Base-by-base conservation (phyloP, 2,888 invertebrate genomes). In the Hydrotaea cyrtoneurina region DNA sequence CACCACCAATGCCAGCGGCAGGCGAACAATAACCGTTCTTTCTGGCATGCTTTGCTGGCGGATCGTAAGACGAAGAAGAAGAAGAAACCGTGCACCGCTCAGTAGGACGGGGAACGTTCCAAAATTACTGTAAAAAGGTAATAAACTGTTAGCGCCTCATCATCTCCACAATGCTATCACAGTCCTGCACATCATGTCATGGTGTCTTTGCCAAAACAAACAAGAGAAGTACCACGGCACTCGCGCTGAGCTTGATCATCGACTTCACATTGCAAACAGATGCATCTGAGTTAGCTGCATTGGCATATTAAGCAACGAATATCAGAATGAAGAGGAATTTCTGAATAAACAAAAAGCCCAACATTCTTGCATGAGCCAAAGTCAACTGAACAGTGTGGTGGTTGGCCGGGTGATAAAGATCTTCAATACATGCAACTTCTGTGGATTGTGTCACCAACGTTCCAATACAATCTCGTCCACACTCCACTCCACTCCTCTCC, bases 181-280 rank as follows among this genome's bases (percentile, higher is more conserved):
- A 1, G 2, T 7, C 53, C n/a, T n/a, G n/a, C n/a, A n/a, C n/a
- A 53, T n/a, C 53, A 53, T 31, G 31, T 31, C 43, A 43, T 43
- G 43, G 1, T 43, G 43, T 43, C 5, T 31, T 31, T 31, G 31
- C 31, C 31, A 31, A 2, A 2, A 31, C 2, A 31, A 4, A 31
- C 3, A 31, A 31, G 31, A 7, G 31, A 31, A 7, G 31, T 4
- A 31, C 3, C 31, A 31, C 7, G 2, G 43, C 43, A 43, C 10
- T 43, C 15, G 36, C 75, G 36, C 75, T n/a, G 43, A 59, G 15
- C 86, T 84, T 83, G 87, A 89, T 55, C 39, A 13, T 39, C 7
- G 10, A 8, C 31, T 31, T 7, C 31, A 31, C 88, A 87, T 85
- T 66, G 43, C 31, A 31, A 31, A 2, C 31, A 7, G 31, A 2